Evolutionary conservation across 2,888 invertebrate species (phyloP).

Genomic region (Aromia moschata): DNA sequence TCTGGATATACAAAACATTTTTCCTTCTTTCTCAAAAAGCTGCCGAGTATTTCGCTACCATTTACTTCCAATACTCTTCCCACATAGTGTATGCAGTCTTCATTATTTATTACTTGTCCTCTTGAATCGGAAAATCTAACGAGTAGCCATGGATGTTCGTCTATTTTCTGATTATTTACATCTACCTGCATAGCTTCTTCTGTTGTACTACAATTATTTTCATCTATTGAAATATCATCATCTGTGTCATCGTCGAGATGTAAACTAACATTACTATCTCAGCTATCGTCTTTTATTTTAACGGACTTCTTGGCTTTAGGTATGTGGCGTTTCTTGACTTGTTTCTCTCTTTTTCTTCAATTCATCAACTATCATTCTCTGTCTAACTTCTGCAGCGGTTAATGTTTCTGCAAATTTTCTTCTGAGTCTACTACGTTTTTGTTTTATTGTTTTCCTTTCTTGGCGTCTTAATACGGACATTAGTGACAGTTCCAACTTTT

Average conservation of each 20-base stretch:
- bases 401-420: background rate
- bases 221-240: background rate
- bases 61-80: background rate
- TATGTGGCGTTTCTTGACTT: background rate
- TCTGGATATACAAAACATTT: slow-evolving; percentile 3
- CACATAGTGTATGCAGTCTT: background rate
- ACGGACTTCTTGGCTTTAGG: background rate
- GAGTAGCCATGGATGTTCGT: background rate
- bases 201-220: background rate
- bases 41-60: background rate
- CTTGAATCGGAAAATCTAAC: too few species aligned
- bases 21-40: background rate
- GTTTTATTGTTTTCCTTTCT: background rate
- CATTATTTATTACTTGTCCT: background rate
- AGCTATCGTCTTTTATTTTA: background rate
- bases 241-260: background rate
- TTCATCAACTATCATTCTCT: background rate
- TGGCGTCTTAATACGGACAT: background rate
- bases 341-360: background rate
- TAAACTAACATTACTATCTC: background rate
- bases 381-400: background rate
- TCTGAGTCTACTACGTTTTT: background rate
- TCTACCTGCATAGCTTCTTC: background rate
- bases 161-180: background rate
- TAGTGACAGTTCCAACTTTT: background rate